Evolutionary conservation across 2,113 vertebrate species (phyloP).

Genomic region (Natator depressus): DNA sequence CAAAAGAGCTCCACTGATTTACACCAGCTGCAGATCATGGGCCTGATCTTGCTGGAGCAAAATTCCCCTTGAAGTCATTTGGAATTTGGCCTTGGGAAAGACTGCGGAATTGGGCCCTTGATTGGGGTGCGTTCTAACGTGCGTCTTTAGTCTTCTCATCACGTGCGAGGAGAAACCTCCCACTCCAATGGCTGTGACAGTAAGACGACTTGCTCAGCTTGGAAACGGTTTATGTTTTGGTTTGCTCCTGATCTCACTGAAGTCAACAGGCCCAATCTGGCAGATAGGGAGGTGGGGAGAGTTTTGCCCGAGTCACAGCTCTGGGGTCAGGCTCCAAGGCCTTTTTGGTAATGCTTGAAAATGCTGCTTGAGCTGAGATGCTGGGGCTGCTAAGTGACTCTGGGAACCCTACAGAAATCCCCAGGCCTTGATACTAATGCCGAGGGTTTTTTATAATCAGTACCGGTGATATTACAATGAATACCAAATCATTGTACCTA

Average conservation of each 20-base stretch:
- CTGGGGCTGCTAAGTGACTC: rapidly evolving
- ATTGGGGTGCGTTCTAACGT: not conserved
- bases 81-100: not conserved
- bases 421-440: not conserved
- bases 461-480: not conserved
- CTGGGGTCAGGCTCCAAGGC: not conserved
- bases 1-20: rapidly evolving
- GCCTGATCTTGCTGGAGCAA: not conserved
- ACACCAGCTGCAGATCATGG: not conserved
- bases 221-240: rapidly evolving
- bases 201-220: rapidly evolving
- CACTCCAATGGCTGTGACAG: not conserved
- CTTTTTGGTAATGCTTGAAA: not conserved
- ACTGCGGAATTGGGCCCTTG: not conserved
- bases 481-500: not conserved
- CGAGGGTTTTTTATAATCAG: rapidly evolving
- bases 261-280: not conserved
- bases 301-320: not conserved
- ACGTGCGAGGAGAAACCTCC: not conserved
- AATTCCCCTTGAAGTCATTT: not conserved
- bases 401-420: not conserved
- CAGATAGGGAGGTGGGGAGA: not conserved
- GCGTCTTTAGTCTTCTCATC: not conserved
- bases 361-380: not conserved
- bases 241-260: not conserved